A percentile compares a stretch with the other conserved stretches of the same genome.
phyloP scores from a whole-genome alignment of 1,140 invertebrate species.

The Drosophila triauraria region DNA sequence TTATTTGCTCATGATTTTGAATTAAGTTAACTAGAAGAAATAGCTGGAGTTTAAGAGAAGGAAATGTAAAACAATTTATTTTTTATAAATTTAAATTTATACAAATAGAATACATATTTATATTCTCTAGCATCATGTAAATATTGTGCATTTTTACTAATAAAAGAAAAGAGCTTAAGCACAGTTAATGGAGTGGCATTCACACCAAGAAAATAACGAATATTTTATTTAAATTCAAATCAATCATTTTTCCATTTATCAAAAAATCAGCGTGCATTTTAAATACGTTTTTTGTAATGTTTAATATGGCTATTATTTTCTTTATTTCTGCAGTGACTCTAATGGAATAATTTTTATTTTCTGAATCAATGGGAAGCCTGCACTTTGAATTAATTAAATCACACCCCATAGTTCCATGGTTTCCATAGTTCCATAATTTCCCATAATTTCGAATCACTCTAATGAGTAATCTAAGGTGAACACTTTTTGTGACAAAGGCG shows the following conservation, averaged over 20 bases:
- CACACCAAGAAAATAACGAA: not conserved
- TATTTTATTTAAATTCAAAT: not conserved
- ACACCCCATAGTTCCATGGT: no score
- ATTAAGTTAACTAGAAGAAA: no score
- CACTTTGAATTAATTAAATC: not conserved
- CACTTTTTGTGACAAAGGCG: not conserved
- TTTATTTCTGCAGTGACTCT: no score
- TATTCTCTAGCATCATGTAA: no score
- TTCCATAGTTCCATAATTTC: no score
- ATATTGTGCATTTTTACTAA: no score
- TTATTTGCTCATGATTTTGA: no score
- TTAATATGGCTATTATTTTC: not conserved
- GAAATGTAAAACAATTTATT: no score
- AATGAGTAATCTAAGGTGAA: not conserved
- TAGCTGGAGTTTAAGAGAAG: no score
- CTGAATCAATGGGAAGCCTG: not conserved
- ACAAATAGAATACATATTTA: no score
- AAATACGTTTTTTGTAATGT: no score
- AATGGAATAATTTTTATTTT: not conserved
- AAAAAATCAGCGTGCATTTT: not conserved
- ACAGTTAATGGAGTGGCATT: not conserved
- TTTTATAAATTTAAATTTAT: no score
- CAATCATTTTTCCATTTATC: not conserved
- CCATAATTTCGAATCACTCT: not conserved
- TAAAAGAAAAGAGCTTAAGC: not conserved